Evolutionary conservation across 2,888 invertebrate species (phyloP).

Genomic region (Chloroclystis v-ata): DNA sequence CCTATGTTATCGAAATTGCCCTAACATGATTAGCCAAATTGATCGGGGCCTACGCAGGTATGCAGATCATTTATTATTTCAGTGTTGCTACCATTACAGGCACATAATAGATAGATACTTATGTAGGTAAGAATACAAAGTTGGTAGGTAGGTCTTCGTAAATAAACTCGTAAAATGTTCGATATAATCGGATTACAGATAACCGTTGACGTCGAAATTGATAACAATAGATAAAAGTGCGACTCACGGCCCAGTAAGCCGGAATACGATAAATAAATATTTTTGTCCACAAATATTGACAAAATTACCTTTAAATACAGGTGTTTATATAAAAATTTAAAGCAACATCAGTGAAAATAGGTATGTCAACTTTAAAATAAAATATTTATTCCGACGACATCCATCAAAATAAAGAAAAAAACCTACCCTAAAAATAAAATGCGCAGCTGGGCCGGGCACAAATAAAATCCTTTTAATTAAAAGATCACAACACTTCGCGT

Average conservation of each 20-base stretch:
- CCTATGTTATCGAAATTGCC: too few species aligned
- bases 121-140: too few species aligned
- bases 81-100: too few species aligned
- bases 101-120: too few species aligned
- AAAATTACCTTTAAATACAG: slow-evolving; percentile 24
- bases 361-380: slow-evolving; percentile 2
- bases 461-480: slow-evolving; percentile 12
- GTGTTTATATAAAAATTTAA: slow-evolving; percentile 26
- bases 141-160: background rate
- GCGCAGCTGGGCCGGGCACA: slow-evolving; percentile 49
- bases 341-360: slow-evolving; percentile 4
- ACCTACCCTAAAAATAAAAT: slow-evolving; percentile 48
- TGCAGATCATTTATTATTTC: background rate
- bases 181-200: slow-evolving; percentile 29
- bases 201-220: slow-evolving; percentile 31
- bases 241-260: slow-evolving; percentile 20
- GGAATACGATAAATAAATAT: slow-evolving; percentile 14
- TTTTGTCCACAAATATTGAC: slow-evolving; percentile 13
- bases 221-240: slow-evolving; percentile 23
- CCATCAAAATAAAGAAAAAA: slow-evolving; percentile 21
- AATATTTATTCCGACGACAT: slow-evolving; percentile 23
- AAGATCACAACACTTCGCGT: slow-evolving; percentile 43
- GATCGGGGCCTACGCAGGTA: too few species aligned
- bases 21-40: too few species aligned
- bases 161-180: slow-evolving; percentile 1